Evolutionary conservation across 2,888 invertebrate species (phyloP).

Genomic region (Endotricha flammealis): DNA sequence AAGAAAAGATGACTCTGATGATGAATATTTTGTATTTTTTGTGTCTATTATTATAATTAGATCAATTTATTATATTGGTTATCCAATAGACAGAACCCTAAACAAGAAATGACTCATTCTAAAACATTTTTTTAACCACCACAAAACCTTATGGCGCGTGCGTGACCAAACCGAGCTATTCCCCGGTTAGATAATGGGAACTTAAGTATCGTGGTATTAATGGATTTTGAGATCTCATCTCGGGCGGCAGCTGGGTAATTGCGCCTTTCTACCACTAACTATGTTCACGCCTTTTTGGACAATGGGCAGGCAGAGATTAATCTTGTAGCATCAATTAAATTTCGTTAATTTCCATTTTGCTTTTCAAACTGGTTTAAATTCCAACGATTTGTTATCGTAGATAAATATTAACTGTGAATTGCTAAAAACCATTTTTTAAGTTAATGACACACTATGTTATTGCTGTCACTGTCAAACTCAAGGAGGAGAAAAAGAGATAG

Average conservation of each 20-base stretch:
- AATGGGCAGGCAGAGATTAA: not conserved
- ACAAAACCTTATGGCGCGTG: slow-evolving; percentile 28
- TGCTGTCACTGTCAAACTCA: too few relatives aligned
- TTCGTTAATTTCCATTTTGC: not conserved
- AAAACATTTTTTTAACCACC: slow-evolving; percentile 13
- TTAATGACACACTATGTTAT: too few relatives aligned
- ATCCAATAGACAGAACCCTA: too few relatives aligned
- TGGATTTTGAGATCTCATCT: slow-evolving; percentile 25
- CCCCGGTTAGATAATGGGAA: slow-evolving; percentile 41
- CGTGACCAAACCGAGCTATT: slow-evolving; percentile 53
- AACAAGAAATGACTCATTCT: not conserved
- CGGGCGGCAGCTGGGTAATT: not conserved
- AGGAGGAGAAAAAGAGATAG: too few relatives aligned
- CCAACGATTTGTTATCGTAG: too few relatives aligned
- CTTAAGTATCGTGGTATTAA: slow-evolving; percentile 61
- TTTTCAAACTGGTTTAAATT: too few relatives aligned
- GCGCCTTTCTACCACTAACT: slow-evolving; percentile 11
- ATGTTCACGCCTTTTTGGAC: slow-evolving; percentile 1
- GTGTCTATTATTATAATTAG: too few relatives aligned
- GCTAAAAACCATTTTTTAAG: too few relatives aligned
- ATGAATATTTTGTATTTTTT: too few relatives aligned
- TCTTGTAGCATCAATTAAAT: not conserved
- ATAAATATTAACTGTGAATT: too few relatives aligned
- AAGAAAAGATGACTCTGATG: too few relatives aligned
- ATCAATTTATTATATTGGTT: too few relatives aligned